These are phyloP conservation scores for Rotaria magnacalcarata DNA, from an alignment of 2,888 invertebrate species.

Conservation along the genomic window DNA sequence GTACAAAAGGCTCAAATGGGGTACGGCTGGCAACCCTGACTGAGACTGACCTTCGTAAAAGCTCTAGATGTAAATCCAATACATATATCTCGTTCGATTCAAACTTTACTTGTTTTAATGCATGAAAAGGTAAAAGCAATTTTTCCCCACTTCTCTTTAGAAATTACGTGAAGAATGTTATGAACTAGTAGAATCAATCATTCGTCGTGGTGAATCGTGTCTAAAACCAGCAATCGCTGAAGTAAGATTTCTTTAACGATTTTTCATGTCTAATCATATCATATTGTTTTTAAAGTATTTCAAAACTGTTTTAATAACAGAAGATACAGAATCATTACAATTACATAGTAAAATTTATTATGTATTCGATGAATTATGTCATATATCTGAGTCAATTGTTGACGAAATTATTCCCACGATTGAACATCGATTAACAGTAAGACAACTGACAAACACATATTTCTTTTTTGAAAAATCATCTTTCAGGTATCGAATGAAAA, in stretches of 20 bases:
- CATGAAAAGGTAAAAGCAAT: too few relatives aligned
- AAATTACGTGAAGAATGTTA: constrained; percentile 37
- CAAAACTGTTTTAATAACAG: constrained; percentile 8
- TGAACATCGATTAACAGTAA: constrained; percentile 35
- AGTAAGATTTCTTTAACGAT: neutral
- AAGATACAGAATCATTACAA: constrained; percentile 22
- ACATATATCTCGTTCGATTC: too few relatives aligned
- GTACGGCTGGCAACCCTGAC: too few relatives aligned
- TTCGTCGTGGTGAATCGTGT: neutral
- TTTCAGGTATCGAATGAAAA: constrained; percentile 30
- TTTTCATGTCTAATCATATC: neutral
- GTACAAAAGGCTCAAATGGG: too few relatives aligned
- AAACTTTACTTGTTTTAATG: too few relatives aligned
- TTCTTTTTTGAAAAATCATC: neutral
- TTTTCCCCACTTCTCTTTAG: neutral
- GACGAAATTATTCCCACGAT: constrained; percentile 10
- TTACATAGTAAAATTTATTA: constrained; percentile 30
- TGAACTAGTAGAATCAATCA: constrained; percentile 34
- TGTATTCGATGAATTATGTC: constrained; percentile 34
- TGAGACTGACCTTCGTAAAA: too few relatives aligned
- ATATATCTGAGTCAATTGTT: neutral
- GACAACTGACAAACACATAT: neutral
- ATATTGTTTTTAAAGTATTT: neutral
- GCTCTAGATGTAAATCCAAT: too few relatives aligned
- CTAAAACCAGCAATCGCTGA: constrained; percentile 10